Conservation (phyloP, 2,113 vertebrate species). For the Rynchops niger region DNA sequence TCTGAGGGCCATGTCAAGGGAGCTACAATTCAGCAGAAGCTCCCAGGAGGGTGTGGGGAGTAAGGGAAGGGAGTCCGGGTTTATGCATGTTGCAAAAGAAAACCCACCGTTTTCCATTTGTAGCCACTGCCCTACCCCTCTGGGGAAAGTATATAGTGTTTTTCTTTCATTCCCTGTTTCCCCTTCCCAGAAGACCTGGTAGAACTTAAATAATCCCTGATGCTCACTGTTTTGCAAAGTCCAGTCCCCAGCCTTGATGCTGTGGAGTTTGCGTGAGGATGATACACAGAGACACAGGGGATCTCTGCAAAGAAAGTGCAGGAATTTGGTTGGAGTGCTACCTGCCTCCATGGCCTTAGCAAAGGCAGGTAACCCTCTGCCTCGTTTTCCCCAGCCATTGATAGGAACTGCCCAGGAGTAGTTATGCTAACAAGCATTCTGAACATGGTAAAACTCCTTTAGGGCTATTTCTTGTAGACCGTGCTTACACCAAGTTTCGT, state of each 20-base stretch:
- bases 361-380: not conserved
- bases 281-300: not conserved
- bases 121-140: not conserved
- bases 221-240: not conserved
- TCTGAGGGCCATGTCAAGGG: not conserved
- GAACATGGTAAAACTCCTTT: not conserved
- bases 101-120: not conserved
- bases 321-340: not conserved
- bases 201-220: not conserved
- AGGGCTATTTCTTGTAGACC: not conserved
- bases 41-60: not conserved
- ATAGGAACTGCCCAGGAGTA: not conserved
- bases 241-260: not conserved
- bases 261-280: not conserved
- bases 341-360: not conserved
- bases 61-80: not conserved
- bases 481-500: rapidly evolving
- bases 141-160: not conserved
- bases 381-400: not conserved
- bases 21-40: not conserved
- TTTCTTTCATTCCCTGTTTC: not conserved
- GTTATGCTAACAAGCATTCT: not conserved
- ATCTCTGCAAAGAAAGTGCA: not conserved
- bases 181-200: not conserved
- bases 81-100: not conserved